Base-by-base conservation (phyloP, 1,140 invertebrate species). In the Achatina immaculata region DNA sequence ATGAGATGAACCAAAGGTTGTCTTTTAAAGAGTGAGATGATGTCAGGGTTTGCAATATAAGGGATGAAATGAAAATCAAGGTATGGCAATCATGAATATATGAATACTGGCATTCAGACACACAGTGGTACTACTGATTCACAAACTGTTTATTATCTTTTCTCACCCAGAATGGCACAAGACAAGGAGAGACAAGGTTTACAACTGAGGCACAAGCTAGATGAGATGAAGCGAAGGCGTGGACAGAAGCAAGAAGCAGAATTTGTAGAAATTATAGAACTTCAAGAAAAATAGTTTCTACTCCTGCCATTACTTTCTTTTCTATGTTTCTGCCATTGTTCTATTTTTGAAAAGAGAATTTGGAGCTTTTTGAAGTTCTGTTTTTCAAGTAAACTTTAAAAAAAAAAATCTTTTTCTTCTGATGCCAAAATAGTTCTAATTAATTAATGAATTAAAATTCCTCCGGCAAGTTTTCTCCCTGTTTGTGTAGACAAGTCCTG, bases 161-260 rank as follows among this genome's bases (percentile, higher is more conserved):
- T n/a, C 55, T n/a, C n/a, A 0, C 73, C 21, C 78, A 83, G 82
- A 31, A n/a, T 83, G 73, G 74, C 74, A 14, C 48, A 72, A 14
- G 78, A 83, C 82, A 83, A 83, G 34, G 78, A 83, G 28, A 68
- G 77, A 3, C 82, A 83, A 36, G 82, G 78, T 0, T 31, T 80
- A 28, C 72, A 75, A 21, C 73, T 83, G 21, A 69, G 79, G 24
- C 66, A 48, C 74, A 83, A 83, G 38, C 74, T 83, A 66, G 78
- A 83, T 48, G 82, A 83, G 72, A 71, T 83, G 65, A 80, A 81
- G 45, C 65, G 65, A 24, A 66, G 69, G n/a, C 78, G 78, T n/a
- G 45, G 38, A 28, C 55, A 71, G 45, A 78, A 78, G 36, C 65
- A 80, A 34, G 58, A 80, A 4, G 78, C 58, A 9, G 78, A 80